These are phyloP conservation scores for Podiceps cristatus DNA, from an alignment of 2,113 vertebrate genomes.

Conservation along the genomic window DNA sequence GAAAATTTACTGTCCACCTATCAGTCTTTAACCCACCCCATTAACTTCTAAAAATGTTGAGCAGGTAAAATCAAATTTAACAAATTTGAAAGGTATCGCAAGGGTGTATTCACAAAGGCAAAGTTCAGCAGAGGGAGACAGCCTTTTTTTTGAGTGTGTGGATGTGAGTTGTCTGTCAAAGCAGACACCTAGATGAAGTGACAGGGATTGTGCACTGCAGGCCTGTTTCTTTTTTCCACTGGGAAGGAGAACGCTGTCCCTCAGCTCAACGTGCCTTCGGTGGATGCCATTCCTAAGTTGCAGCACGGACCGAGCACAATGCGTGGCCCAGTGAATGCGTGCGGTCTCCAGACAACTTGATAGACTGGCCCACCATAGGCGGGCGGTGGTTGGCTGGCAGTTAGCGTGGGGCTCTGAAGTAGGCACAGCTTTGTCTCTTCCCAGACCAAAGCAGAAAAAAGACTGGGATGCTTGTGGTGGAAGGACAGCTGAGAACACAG, in stretches of 20 bases:
- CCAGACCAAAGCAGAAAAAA: not conserved
- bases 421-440: not conserved
- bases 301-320: accelerated
- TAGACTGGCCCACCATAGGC: not conserved
- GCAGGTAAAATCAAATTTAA: not conserved
- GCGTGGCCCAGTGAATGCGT: accelerated
- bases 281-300: not conserved
- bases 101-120: not conserved
- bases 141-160: not conserved
- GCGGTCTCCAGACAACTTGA: no score
- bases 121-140: not conserved
- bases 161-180: not conserved
- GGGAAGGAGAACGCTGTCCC: not conserved
- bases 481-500: not conserved
- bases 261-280: not conserved
- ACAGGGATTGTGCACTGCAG: not conserved
- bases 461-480: not conserved
- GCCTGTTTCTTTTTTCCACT: accelerated
- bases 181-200: not conserved
- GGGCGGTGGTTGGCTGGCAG: no score
- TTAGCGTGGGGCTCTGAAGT: accelerated
- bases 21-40: not conserved
- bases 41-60: not conserved
- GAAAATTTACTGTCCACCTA: not conserved
- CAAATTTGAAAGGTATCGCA: not conserved